Base-by-base conservation (phyloP, 2,797 vertebrate genomes). In the Sebastes matsubarae region DNA sequence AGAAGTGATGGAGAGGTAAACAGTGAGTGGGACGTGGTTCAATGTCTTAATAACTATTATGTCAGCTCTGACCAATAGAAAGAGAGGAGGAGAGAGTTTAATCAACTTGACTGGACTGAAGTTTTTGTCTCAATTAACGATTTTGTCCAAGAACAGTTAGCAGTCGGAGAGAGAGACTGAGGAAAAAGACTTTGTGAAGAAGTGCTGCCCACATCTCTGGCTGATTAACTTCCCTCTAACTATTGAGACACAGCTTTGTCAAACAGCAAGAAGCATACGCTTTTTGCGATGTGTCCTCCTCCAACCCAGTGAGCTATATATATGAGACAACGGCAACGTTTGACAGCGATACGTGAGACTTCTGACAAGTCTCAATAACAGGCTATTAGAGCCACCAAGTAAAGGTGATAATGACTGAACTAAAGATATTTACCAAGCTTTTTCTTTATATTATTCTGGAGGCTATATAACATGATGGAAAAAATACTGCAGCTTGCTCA, bases 311-410 rank as follows among this genome's bases (percentile, higher is more conserved):
- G 18, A 75, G 83, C 69, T 85, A 72, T 77, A 67, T 63, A 72
- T 38, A 42, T 42, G 38, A 71, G 60, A 73, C 14, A 3, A 46
- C 42, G 18, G 55, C 66, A 50, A 12, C n/a, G n/a, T 69, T 22
- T 81, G 80, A 87, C 16, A 67, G 76, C 65, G 75, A 77, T 77
- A 29, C 64, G 68, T 68, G 32, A 70, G 27, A 75, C 72, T 76
- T 77, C 63, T 27, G 34, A 61, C 58, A 16, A 77, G 79, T 25
- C 22, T 61, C 29, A 38, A 74, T 75, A 79, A 34, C 22, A 36
- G 58, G 32, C 64, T 65, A 10, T 72, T 59, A 69, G 29, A 78
- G 71, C 50, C 18, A 64, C 18, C 70, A 71, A 65, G 34, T 12
- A 34, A 77, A 71, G 57, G 60, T 66, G 73, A 75, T 22, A 54